A percentile compares a stretch with the other conserved stretches of the same genome.
Evolutionary conservation across 2,888 invertebrate species (phyloP).

Genomic region (Microctonus hyperodae): DNA sequence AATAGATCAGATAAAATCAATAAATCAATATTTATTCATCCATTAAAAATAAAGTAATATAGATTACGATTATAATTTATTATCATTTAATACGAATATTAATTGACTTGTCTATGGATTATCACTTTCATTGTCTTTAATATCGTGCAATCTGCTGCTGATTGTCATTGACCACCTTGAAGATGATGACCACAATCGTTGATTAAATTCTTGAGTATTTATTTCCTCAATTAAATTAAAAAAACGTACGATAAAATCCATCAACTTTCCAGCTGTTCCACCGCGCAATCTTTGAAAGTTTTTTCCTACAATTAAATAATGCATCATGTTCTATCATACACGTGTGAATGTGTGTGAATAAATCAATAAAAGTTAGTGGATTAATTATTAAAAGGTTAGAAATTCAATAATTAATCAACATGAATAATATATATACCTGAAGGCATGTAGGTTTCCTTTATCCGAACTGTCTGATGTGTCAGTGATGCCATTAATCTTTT

Average conservation of each 20-base stretch:
- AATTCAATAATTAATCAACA: not conserved
- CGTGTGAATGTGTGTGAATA: too few species aligned
- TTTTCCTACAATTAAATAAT: slow-evolving; percentile 45
- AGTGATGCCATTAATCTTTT: slow-evolving; percentile 73
- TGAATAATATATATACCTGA: slow-evolving; percentile 52
- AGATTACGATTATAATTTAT: too few species aligned
- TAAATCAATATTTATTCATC: too few species aligned
- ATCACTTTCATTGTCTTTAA: slow-evolving; percentile 6
- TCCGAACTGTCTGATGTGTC: slow-evolving; percentile 71
- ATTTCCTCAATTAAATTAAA: slow-evolving; percentile 57
- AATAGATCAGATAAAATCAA: too few species aligned
- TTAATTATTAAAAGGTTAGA: too few species aligned
- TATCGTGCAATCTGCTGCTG: slow-evolving; percentile 41
- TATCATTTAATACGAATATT: too few species aligned
- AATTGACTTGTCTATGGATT: not conserved
- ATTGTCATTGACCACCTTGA: slow-evolving; percentile 49
- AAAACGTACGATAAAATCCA: slow-evolving; percentile 53
- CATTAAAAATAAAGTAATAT: too few species aligned
- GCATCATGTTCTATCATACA: not conserved
- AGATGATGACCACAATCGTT: slow-evolving; percentile 44
- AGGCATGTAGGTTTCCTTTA: slow-evolving; percentile 63
- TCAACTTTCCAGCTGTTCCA: slow-evolving; percentile 55
- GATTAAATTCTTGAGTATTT: slow-evolving; percentile 52
- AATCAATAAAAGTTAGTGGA: too few species aligned
- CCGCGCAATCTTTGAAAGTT: slow-evolving; percentile 52